These are phyloP conservation scores for Lerista edwardsae DNA, from an alignment of 2,797 vertebrate species.

Conservation along the genomic window DNA sequence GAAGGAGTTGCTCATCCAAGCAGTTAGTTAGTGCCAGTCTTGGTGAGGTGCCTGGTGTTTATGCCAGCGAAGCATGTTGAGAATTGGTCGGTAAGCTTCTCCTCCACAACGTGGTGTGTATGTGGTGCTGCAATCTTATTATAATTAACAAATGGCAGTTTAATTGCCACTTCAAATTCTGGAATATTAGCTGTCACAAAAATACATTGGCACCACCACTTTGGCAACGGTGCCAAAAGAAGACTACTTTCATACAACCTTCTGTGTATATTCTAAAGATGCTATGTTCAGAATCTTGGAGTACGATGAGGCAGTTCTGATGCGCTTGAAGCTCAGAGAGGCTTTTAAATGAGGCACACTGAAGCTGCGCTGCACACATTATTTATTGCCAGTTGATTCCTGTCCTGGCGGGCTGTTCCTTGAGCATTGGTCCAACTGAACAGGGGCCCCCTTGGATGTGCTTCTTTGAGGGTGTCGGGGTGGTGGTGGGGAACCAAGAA, in stretches of 20 bases:
- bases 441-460: too few species aligned
- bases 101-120: not conserved
- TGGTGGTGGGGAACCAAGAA: not conserved
- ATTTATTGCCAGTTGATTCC: not conserved
- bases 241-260: not conserved
- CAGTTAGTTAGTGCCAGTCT: not conserved
- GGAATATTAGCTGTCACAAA: not conserved
- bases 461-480: too few species aligned
- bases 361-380: not conserved
- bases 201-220: not conserved
- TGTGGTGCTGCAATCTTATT: not conserved
- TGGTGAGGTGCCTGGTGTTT: not conserved
- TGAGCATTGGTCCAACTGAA: not conserved
- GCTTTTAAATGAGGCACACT: not conserved
- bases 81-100: not conserved
- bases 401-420: not conserved
- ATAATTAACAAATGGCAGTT: slow-evolving; percentile 17
- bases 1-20: not conserved
- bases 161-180: slow-evolving; percentile 8
- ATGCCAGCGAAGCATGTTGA: not conserved
- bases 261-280: not conserved
- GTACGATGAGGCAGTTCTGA: not conserved
- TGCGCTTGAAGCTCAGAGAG: too few species aligned
- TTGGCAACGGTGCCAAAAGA: not conserved
- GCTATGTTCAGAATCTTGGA: not conserved